Percentiles rank a stretch among this genome's conserved stretches.
phyloP scores from a whole-genome alignment of 2,888 invertebrate genomes.

The Rhopalosiphum nymphaeae region DNA sequence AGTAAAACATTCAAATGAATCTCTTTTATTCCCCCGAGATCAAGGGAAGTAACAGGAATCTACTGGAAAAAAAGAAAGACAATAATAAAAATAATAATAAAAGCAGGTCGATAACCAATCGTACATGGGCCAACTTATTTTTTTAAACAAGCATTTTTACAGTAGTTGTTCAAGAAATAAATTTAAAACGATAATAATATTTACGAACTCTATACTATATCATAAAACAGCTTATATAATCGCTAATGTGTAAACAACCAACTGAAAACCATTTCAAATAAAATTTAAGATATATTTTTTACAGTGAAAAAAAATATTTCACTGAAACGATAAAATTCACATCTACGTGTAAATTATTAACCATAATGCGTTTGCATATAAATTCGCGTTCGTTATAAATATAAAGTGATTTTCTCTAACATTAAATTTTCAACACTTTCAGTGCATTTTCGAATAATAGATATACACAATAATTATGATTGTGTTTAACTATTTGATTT shows the following conservation, averaged over 20 bases:
- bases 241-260: conserved; percentile 8
- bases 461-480: neutral
- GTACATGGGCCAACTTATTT: neutral
- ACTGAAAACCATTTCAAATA: neutral
- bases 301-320: neutral
- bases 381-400: neutral
- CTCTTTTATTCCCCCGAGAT: conserved; percentile 39
- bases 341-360: conserved; percentile 10
- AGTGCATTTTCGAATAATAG: neutral
- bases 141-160: neutral
- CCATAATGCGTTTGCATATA: neutral
- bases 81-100: conserved; percentile 34
- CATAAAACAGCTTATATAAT: neutral
- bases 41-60: conserved; percentile 22
- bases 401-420: neutral
- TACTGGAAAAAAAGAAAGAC: conserved; percentile 11
- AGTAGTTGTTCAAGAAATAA: neutral
- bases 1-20: conserved; percentile 57
- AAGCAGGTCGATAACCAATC: conserved; percentile 38
- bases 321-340: conserved; percentile 5
- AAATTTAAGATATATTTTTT: neutral
- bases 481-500: neutral
- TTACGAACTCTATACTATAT: neutral
- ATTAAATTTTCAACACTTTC: neutral
- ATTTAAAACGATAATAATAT: conserved; percentile 3